Base-by-base conservation (phyloP, 2,888 invertebrate genomes). In the Stratiomys singularior region DNA sequence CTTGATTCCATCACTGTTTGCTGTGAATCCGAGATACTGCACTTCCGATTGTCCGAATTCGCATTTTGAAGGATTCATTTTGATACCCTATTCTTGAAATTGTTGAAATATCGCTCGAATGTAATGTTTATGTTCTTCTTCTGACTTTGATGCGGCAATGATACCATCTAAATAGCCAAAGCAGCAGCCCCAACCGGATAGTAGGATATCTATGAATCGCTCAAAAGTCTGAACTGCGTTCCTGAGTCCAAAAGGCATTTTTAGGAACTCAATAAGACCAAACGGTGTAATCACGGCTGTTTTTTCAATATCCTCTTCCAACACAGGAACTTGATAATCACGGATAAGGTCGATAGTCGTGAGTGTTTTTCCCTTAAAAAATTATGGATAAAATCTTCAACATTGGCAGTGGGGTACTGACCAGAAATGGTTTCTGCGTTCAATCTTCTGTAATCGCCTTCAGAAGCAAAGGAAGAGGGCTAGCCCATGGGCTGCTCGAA, bases 231-330 rank as follows among this genome's bases (percentile, higher is more conserved):
- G 76, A n/a, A 37, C 76, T 0, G 67, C 52, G 25, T 77, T 77
- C 2, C 56, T 0, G 1, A 86, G 80, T 0, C 85, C 84, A 66
- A 85, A 85, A 7, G 82, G 78, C 85, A 85, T 85, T 9, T 63
- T 23, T 0, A 80, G 27, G 74, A 82, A 84, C 79, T 85, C 85
- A 74, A 82, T 85, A 0, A 85, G 77, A 0, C 84, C 85, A 78
- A 85, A 85, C 0, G 85, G 84, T 9, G 52, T 52, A 13, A 52
- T 52, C 18, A 52, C 52, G 2, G 52, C 15, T 9, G 52, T 13
- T 52, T 4, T 52, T 13, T 13, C n/a, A 9, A 52, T 52, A 13
- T 52, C 52, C 18, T 52, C 52, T 18, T 52, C 52, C n/a, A 4
- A 2, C 15, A 13, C 18, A 13, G 52, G 52, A 15, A 52, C 52